These are phyloP conservation scores for Montipora efflorescens DNA, from an alignment of 64 coral and sea anemone species.

Conservation along the genomic window DNA sequence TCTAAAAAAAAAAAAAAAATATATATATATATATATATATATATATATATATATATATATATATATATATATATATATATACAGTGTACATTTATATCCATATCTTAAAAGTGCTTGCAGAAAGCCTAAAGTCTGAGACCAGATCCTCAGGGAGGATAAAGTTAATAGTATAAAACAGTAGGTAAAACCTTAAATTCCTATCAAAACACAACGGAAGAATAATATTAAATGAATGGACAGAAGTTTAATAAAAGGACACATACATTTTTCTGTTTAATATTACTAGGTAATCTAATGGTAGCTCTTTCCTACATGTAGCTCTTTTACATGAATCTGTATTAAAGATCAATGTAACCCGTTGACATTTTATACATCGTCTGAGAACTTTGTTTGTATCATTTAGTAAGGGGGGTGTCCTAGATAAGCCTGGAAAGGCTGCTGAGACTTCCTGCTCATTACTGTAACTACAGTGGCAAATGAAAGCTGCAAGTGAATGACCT, in stretches of 20 bases:
- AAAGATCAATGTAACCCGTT: not conserved
- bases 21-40: not conserved
- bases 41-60: too few relatives aligned
- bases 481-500: conserved; percentile 15
- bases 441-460: conserved; percentile 19
- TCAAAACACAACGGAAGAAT: conserved; percentile 1
- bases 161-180: conserved; percentile 13
- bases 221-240: conserved; percentile 30
- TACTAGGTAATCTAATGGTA: not conserved
- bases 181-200: conserved; percentile 8
- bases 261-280: conserved; percentile 2
- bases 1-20: conserved; percentile 11
- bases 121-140: conserved; percentile 34
- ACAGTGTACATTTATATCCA: too few relatives aligned
- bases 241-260: conserved; percentile 2
- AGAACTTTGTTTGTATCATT: conserved; percentile 24
- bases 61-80: not conserved
- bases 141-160: conserved; percentile 30
- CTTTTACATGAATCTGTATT: conserved; percentile 28
- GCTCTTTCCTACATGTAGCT: not conserved
- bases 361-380: conserved; percentile 11
- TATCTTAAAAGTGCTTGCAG: not conserved
- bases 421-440: conserved; percentile 20
- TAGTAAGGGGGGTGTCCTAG: conserved; percentile 11
- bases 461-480: conserved; percentile 20